Conservation (phyloP, 2,888 invertebrate genomes). For the Ptilodon capucinus region DNA sequence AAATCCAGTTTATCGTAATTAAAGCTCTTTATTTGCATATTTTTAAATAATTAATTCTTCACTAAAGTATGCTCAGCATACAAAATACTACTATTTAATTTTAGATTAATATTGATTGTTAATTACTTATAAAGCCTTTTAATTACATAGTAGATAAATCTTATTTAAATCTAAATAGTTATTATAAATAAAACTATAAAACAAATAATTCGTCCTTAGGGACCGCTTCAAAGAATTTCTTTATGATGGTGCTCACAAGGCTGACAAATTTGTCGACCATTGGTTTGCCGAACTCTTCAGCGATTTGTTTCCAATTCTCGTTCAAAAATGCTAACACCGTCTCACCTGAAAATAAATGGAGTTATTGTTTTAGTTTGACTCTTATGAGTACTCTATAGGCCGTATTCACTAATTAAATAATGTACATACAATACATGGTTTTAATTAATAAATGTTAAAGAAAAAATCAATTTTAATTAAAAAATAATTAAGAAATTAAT, state of each 20-base stretch:
- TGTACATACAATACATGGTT: no score
- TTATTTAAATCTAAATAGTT: background rate
- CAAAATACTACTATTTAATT: no score
- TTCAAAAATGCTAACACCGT: conserved; percentile 61
- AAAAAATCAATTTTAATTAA: no score
- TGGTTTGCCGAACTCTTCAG: conserved; percentile 61
- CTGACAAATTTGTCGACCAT: conserved; percentile 47
- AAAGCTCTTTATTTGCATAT: background rate
- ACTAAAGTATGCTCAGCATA: background rate
- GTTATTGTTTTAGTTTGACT: no score
- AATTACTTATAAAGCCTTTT: no score
- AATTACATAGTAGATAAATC: background rate
- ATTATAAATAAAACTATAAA: conserved; percentile 5
- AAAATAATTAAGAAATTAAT: no score
- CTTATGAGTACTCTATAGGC: no score
- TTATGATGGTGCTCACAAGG: conserved; percentile 32
- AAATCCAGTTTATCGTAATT: background rate
- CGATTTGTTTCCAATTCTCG: conserved; percentile 57
- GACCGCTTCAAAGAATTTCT: conserved; percentile 49
- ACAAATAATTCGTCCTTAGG: conserved; percentile 59
- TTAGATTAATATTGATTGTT: no score
- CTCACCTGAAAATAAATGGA: conserved; percentile 44
- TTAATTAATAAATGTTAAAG: no score
- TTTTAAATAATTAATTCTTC: background rate
- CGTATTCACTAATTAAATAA: no score